Conservation (phyloP, 2,888 invertebrate species). For the Amphipyra berbera region DNA sequence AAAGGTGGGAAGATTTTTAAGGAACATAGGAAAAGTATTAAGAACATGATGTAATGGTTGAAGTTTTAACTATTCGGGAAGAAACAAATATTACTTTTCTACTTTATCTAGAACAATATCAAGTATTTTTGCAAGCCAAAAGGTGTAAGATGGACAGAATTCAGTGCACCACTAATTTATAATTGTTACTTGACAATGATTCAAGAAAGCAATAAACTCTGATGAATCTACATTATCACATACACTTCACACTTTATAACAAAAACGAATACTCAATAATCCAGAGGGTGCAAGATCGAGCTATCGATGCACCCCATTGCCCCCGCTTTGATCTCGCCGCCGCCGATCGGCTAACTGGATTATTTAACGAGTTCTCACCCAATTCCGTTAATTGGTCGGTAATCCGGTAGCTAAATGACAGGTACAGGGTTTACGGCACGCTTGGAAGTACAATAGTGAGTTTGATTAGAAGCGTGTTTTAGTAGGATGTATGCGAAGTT, state of each 20-base stretch:
- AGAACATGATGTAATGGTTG: too few species aligned
- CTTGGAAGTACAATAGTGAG: slow-evolving; percentile 26
- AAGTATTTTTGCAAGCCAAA: too few species aligned
- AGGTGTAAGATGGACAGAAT: too few species aligned
- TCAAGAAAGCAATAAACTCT: background rate
- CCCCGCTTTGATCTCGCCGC: slow-evolving; percentile 56
- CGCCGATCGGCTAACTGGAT: slow-evolving; percentile 64
- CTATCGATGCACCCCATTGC: slow-evolving; percentile 58
- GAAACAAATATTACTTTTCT: too few species aligned
- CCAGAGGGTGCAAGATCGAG: slow-evolving; percentile 41
- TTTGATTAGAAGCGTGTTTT: slow-evolving; percentile 43
- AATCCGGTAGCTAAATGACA: slow-evolving; percentile 62
- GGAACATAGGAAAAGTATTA: too few species aligned
- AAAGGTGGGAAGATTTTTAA: background rate
- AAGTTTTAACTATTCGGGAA: too few species aligned
- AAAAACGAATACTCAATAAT: slow-evolving; percentile 22
- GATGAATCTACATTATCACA: background rate
- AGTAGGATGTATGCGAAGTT: slow-evolving; percentile 17
- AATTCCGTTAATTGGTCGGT: slow-evolving; percentile 63
- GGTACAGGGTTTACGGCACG: slow-evolving; percentile 47
- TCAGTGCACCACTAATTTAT: too few species aligned
- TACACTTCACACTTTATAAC: slow-evolving; percentile 16
- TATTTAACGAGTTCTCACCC: slow-evolving; percentile 64
- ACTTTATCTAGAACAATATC: too few species aligned
- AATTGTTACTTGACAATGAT: too few species aligned